Percentiles rank a stretch among this genome's conserved stretches.
phyloP scores from a whole-genome alignment of 2,888 invertebrate genomes.

The Trichogramma evanescens region DNA sequence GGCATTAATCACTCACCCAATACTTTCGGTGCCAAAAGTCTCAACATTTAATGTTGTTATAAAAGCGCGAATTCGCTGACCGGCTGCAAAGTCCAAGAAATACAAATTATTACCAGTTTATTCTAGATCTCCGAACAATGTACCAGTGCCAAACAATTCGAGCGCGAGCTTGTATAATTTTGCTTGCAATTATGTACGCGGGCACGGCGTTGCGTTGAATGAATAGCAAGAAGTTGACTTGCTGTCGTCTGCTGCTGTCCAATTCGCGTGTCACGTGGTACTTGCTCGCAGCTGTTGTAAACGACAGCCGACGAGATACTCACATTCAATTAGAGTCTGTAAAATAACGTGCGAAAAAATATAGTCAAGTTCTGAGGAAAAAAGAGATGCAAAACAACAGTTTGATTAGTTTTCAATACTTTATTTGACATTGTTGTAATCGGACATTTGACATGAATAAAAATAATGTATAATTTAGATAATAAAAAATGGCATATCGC shows the following conservation, averaged over 20 bases:
- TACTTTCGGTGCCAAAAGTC: slow-evolving; percentile 9
- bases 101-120: background rate
- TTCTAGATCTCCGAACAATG: background rate
- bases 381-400: background rate
- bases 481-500: background rate
- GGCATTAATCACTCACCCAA: slow-evolving; percentile 7
- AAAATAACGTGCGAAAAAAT: too few species aligned
- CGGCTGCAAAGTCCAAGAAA: background rate
- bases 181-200: too few species aligned
- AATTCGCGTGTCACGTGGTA: too few species aligned
- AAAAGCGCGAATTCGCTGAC: background rate
- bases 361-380: background rate
- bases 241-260: too few species aligned
- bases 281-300: too few species aligned
- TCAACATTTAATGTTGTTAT: slow-evolving; percentile 15
- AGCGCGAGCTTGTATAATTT: too few species aligned
- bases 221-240: too few species aligned
- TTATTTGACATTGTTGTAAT: slow-evolving; percentile 43
- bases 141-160: too few species aligned
- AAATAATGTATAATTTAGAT: slow-evolving; percentile 15
- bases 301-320: too few species aligned
- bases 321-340: too few species aligned
- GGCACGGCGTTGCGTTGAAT: too few species aligned
- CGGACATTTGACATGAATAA: slow-evolving; percentile 30
- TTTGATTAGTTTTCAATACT: slow-evolving; percentile 31